phyloP scores from a whole-genome alignment of 2,113 vertebrate species.

The Coturnix japonica region DNA sequence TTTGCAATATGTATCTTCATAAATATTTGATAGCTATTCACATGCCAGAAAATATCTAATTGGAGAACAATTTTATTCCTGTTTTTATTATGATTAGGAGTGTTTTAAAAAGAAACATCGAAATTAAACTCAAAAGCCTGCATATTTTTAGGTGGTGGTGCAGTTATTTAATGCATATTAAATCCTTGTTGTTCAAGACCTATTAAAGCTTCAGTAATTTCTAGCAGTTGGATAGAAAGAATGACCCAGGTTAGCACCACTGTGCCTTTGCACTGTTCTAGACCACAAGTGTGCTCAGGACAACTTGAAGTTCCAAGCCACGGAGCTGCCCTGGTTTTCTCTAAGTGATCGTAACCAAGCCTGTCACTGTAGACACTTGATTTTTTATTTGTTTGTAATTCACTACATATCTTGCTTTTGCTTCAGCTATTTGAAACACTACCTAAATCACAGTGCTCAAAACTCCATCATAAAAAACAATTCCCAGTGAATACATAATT shows the following conservation, averaged over 20 bases:
- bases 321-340: neutral
- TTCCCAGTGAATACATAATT: conserved; percentile 28
- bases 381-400: neutral
- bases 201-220: neutral
- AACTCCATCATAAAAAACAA: conserved; percentile 13
- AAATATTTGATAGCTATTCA: neutral
- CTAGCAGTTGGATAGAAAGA: neutral
- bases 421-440: neutral
- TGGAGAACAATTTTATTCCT: neutral
- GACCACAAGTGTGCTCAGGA: neutral
- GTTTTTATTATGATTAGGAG: neutral
- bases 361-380: neutral
- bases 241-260: neutral
- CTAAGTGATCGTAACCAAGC: neutral
- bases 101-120: neutral
- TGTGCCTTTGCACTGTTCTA: neutral
- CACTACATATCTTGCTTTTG: neutral
- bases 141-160: neutral
- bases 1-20: neutral
- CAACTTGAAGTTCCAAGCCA: neutral
- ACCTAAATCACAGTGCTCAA: neutral
- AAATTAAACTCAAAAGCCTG: neutral
- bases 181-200: neutral
- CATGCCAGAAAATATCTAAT: neutral
- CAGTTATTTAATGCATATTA: neutral